Conservation (phyloP, 1,140 invertebrate species). For the Calliphora vicina region DNA sequence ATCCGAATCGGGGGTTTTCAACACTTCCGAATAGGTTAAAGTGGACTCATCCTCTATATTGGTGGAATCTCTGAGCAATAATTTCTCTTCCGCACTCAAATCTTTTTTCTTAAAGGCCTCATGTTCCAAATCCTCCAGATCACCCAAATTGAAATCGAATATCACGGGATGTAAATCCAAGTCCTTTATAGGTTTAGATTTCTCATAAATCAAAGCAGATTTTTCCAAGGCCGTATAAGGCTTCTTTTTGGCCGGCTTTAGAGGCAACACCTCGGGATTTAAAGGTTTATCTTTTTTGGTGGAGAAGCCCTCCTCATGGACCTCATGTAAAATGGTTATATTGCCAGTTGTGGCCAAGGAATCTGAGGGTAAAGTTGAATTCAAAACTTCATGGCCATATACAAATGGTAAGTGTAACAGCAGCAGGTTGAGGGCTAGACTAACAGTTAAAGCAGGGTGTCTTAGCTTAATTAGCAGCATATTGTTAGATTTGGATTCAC, state of each 20-base stretch:
- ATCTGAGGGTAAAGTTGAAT: not conserved
- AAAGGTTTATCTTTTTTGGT: conserved; percentile 45
- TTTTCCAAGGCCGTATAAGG: conserved; percentile 55
- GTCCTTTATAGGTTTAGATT: conserved; percentile 50
- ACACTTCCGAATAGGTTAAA: conserved; percentile 43
- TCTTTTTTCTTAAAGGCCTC: conserved; percentile 37
- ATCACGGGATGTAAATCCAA: conserved; percentile 58
- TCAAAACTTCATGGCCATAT: not conserved
- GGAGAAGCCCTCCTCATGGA: conserved; percentile 36
- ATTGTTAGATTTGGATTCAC: too few relatives aligned
- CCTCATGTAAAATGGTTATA: conserved; percentile 57
- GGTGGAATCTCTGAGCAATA: conserved; percentile 20
- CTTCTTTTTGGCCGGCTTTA: conserved; percentile 56
- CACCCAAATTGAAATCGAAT: conserved; percentile 59
- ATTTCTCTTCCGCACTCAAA: conserved; percentile 36
- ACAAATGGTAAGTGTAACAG: not conserved
- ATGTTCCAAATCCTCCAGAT: conserved; percentile 55
- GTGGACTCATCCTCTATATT: not conserved
- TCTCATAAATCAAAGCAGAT: conserved; percentile 49
- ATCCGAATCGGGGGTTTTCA: conserved; percentile 8
- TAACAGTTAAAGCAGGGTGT: too few relatives aligned
- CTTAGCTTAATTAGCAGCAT: too few relatives aligned
- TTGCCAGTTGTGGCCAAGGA: conserved; percentile 40
- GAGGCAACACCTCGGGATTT: conserved; percentile 51
- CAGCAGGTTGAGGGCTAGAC: not conserved